Evolutionary conservation across 30 jellyfish, hydroid and myxozoan genomes (phyloP), one percentile per base, ranked within the genome.

Genomic region (Turritopsis dohrnii): DNA sequence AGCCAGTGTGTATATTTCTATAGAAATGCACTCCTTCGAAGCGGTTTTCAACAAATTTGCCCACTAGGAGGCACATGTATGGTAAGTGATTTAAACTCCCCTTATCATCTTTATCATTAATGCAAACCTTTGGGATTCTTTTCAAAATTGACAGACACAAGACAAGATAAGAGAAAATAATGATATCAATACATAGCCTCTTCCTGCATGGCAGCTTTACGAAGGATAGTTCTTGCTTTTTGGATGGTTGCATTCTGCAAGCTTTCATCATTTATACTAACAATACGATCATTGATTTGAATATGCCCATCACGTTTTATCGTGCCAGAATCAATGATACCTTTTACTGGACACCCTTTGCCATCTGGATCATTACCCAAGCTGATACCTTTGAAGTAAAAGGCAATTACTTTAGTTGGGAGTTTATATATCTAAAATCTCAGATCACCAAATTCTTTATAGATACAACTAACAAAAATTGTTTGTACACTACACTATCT

Each of bases 301-400:
- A 92, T 84, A 31, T 86, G 65, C 22, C 98, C 98, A 52, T 92
- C 95, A 29, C 88, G 80, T 88, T 86, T 84, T 5, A 92, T 75
- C 5, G 98, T 75, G 25, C 98, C 98, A 81, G 94, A 87, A 74
- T 87, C 98, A 28, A 92, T 83, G 26, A 92, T 84, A 28, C 83
- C 92, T 66, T 81, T 74, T 8, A 92, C 95, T 41, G 98, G 98
- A 52, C 91, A 83, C 18, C 98, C 98, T n/a, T 25, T 31, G 52
- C 98, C 98, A 29, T 87, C 96, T 29, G 79, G 71, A 66, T 92
- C 98, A 54, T 87, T 88, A 19, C 98, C 98, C 54, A 92, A 92
- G 17, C 96, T 87, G 30, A 92, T 84, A 22, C 98, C 98, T 92
- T n/a, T n/a, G n/a, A n/a, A n/a, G n/a, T n/a, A n/a, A n/a, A n/a